These are phyloP conservation scores for Melopsittacus undulatus DNA, from an alignment of 2,797 vertebrate genomes.

Conservation along the genomic window DNA sequence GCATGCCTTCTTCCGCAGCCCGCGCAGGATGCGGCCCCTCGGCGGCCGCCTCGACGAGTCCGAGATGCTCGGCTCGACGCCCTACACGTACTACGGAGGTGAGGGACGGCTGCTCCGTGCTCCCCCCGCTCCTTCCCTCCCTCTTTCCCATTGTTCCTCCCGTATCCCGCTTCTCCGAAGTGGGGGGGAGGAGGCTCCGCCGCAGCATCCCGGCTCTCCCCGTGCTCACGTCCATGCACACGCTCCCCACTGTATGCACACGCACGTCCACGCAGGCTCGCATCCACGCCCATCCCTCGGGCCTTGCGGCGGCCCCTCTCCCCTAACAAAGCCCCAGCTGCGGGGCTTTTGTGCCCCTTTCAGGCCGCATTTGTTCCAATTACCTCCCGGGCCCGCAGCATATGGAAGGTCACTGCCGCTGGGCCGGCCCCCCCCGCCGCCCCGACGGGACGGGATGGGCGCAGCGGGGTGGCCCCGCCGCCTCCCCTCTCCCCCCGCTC, in stretches of 20 bases:
- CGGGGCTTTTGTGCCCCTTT: constrained; percentile 78
- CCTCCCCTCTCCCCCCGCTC: neutral
- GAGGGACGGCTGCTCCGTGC: neutral
- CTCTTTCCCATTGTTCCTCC: neutral
- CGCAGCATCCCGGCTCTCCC: neutral
- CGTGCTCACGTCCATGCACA: neutral
- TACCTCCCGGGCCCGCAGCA: constrained; percentile 74
- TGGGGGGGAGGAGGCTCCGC: rapidly evolving
- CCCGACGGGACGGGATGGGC: neutral
- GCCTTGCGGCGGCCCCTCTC: neutral
- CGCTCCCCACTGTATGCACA: neutral
- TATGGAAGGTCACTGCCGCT: constrained; percentile 64
- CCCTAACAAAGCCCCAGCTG: constrained; percentile 78
- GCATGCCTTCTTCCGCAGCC: constrained; percentile 93
- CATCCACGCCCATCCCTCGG: neutral
- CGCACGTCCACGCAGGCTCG: neutral
- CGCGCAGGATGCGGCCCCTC: constrained; percentile 90
- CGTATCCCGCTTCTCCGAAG: rapidly evolving
- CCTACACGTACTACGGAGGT: constrained; percentile 97
- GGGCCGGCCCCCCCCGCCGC: neutral
- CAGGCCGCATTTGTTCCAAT: constrained; percentile 77
- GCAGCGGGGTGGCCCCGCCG: neutral
- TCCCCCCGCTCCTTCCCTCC: rapidly evolving
- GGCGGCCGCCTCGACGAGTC: constrained; percentile 86
- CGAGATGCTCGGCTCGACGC: constrained; percentile 85